Conservation (phyloP, 2,888 invertebrate genomes). For the Tigriopus californicus region DNA sequence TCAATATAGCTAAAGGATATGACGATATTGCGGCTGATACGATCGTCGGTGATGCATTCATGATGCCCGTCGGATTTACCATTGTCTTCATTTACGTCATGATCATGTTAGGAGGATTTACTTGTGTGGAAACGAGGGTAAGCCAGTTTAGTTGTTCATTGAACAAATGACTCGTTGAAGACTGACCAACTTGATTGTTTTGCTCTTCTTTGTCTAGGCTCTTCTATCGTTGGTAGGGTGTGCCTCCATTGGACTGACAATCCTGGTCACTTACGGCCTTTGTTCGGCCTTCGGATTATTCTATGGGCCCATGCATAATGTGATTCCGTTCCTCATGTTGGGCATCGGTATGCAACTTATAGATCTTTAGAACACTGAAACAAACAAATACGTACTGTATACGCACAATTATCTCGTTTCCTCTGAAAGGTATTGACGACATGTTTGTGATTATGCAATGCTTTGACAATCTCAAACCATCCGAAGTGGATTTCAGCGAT, state of each 20-base stretch:
- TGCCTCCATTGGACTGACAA: slow-evolving; percentile 50
- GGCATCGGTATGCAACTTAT: slow-evolving; percentile 40
- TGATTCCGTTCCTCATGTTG: slow-evolving; percentile 58
- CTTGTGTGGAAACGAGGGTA: slow-evolving; percentile 51
- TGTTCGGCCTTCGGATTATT: slow-evolving; percentile 49
- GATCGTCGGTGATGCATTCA: slow-evolving; percentile 51
- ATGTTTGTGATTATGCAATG: slow-evolving; percentile 67
- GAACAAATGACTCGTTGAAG: neutral
- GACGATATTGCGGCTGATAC: slow-evolving; percentile 48
- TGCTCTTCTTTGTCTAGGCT: slow-evolving; percentile 31
- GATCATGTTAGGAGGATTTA: slow-evolving; percentile 49
- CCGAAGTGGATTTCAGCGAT: neutral
- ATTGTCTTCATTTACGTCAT: slow-evolving; percentile 55
- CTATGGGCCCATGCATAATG: slow-evolving; percentile 62
- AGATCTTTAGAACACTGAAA: neutral
- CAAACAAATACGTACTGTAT: neutral
- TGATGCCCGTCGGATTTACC: slow-evolving; percentile 43
- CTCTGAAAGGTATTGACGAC: slow-evolving; percentile 42
- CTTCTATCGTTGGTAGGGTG: slow-evolving; percentile 48
- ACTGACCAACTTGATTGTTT: too few species aligned
- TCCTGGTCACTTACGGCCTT: slow-evolving; percentile 47
- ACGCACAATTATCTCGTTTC: neutral
- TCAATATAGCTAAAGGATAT: slow-evolving; percentile 33
- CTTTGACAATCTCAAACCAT: slow-evolving; percentile 39
- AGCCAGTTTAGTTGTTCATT: too few species aligned